Conservation (phyloP, 2,888 invertebrate species). For the Ditula angustiorana region DNA sequence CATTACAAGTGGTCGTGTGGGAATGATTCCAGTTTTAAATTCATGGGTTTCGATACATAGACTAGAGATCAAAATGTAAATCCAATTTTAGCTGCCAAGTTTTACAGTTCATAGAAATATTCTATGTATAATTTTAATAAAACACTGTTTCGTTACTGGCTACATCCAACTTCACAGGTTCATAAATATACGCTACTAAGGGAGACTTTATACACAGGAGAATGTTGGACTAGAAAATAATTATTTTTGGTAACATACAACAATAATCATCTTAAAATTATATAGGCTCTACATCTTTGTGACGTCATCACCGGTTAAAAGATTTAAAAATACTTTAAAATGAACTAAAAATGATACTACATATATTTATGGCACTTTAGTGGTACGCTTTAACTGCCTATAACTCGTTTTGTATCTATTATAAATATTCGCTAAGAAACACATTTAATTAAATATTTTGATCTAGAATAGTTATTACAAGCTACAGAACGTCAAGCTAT, state of each 20-base stretch:
- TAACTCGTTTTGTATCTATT: background rate
- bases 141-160: background rate
- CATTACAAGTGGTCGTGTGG: conserved; percentile 15
- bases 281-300: conserved; percentile 28
- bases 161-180: background rate
- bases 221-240: conserved; percentile 41
- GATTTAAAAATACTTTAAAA: conserved; percentile 15
- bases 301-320: conserved; percentile 18
- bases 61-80: conserved; percentile 5
- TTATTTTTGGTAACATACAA: conserved; percentile 35
- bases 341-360: background rate
- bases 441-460: conserved; percentile 13
- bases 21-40: conserved; percentile 20
- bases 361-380: conserved; percentile 30
- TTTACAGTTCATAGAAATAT: background rate
- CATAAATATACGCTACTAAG: conserved; percentile 32
- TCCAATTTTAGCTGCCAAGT: conserved; percentile 33
- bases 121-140: conserved; percentile 1
- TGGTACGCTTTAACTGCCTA: conserved; percentile 14
- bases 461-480: background rate
- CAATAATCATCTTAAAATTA: conserved; percentile 32
- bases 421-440: conserved; percentile 18
- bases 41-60: background rate
- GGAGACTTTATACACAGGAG: conserved; percentile 40
- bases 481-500: background rate